These are phyloP conservation scores for Chrysochloris asiatica DNA, from an alignment of 2,113 vertebrate species.

Conservation along the genomic window DNA sequence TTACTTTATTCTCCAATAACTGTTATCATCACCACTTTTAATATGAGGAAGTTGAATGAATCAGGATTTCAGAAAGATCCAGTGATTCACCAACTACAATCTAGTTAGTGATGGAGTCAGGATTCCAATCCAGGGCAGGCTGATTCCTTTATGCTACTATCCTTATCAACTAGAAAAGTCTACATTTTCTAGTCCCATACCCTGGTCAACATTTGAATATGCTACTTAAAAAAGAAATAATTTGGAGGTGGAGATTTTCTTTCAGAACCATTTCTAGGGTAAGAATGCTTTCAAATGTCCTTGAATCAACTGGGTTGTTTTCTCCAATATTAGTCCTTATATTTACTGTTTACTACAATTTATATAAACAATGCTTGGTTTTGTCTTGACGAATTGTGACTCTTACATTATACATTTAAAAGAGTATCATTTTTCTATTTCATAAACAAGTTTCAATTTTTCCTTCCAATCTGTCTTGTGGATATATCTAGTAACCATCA, in stretches of 20 bases:
- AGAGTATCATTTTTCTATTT: slow-evolving; percentile 53
- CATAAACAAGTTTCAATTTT: slow-evolving; percentile 57
- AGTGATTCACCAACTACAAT: slow-evolving; percentile 1
- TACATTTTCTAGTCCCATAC: not conserved
- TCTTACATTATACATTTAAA: slow-evolving; percentile 32
- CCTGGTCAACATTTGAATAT: slow-evolving; percentile 15
- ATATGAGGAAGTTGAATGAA: too few relatives aligned
- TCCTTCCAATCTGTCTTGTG: slow-evolving; percentile 40
- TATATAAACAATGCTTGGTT: not conserved
- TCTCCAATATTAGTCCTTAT: not conserved
- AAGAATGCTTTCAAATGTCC: slow-evolving; percentile 32
- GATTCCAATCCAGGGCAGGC: not conserved
- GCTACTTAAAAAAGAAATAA: not conserved
- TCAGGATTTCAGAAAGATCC: too few relatives aligned
- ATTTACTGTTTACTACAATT: slow-evolving; percentile 40
- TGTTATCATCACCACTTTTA: too few relatives aligned
- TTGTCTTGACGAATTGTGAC: slow-evolving; percentile 34
- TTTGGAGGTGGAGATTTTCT: slow-evolving; percentile 1
- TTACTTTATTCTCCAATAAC: slow-evolving; percentile 34
- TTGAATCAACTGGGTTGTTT: not conserved
- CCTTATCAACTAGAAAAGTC: slow-evolving; percentile 19
- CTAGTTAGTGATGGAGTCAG: not conserved
- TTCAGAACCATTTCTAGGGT: slow-evolving; percentile 10
- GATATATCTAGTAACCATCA: slow-evolving; percentile 55
- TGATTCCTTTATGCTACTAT: slow-evolving; percentile 27